These are phyloP conservation scores for Epinephelus lanceolatus DNA, from an alignment of 2,113 vertebrate genomes.

Conservation along the genomic window DNA sequence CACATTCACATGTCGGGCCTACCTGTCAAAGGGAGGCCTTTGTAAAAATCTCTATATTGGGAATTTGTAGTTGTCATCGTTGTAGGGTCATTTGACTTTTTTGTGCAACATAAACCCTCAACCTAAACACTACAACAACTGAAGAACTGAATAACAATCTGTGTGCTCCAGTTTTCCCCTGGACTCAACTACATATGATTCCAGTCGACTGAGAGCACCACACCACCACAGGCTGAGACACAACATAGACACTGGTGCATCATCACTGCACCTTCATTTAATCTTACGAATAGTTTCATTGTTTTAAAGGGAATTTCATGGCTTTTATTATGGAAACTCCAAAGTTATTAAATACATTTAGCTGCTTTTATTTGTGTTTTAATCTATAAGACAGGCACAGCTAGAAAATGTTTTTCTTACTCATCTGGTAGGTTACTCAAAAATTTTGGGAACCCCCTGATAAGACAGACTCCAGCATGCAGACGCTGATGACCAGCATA, in stretches of 20 bases:
- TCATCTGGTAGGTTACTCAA: not conserved
- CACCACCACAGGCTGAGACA: not conserved
- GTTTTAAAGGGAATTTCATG: too few relatives aligned
- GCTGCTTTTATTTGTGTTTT: not conserved
- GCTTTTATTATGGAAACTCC: too few relatives aligned
- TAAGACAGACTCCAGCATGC: constrained; percentile 44
- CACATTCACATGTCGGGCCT: not conserved
- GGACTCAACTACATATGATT: not conserved
- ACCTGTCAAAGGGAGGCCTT: not conserved
- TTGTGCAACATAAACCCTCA: not conserved
- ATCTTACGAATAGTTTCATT: too few relatives aligned
- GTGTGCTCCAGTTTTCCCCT: not conserved
- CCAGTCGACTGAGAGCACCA: not conserved
- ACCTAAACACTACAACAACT: too few relatives aligned
- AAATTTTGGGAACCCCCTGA: constrained; percentile 30
- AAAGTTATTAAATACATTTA: too few relatives aligned
- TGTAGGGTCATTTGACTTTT: not conserved
- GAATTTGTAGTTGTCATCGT: not conserved
- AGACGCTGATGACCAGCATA: constrained; percentile 25
- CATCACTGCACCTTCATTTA: too few relatives aligned
- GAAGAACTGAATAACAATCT: not conserved
- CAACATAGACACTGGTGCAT: not conserved
- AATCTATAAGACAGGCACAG: not conserved
- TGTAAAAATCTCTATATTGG: not conserved
- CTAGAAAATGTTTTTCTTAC: not conserved